These are phyloP conservation scores for Mesorhabditis belari DNA, from an alignment of 2,888 invertebrate species.

Conservation along the genomic window DNA sequence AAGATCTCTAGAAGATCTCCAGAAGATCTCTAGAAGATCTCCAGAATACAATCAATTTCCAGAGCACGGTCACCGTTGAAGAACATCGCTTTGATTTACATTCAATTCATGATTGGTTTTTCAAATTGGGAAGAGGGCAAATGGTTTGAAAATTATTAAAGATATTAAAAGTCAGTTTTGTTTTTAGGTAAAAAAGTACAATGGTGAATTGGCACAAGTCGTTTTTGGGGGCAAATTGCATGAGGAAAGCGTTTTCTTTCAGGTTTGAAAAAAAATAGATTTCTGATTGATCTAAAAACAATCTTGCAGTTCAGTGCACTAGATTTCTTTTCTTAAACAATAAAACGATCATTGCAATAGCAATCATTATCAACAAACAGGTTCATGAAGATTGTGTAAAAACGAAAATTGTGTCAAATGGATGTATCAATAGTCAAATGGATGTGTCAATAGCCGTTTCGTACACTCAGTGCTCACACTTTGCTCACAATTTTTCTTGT, in stretches of 20 bases:
- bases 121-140: constrained; percentile 36
- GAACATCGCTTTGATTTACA: constrained; percentile 34
- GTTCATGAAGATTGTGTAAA: background rate
- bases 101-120: constrained; percentile 43
- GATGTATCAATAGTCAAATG: too few relatives aligned
- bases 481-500: too few relatives aligned
- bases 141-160: constrained; percentile 24
- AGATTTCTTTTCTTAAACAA: too few relatives aligned
- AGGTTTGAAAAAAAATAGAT: constrained; percentile 7
- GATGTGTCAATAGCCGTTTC: too few relatives aligned
- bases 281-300: background rate
- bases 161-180: background rate
- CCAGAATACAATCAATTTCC: too few relatives aligned
- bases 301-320: too few relatives aligned
- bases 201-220: constrained; percentile 31
- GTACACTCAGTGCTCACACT: too few relatives aligned
- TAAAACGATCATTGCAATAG: too few relatives aligned
- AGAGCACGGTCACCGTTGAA: constrained; percentile 32
- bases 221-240: constrained; percentile 27
- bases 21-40: too few relatives aligned
- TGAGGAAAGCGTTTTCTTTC: constrained; percentile 39
- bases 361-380: too few relatives aligned
- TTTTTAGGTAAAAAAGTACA: constrained; percentile 19
- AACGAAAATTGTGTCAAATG: too few relatives aligned
- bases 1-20: too few relatives aligned